Conservation (phyloP, 2,113 vertebrate genomes). For the Thunnus thynnus region DNA sequence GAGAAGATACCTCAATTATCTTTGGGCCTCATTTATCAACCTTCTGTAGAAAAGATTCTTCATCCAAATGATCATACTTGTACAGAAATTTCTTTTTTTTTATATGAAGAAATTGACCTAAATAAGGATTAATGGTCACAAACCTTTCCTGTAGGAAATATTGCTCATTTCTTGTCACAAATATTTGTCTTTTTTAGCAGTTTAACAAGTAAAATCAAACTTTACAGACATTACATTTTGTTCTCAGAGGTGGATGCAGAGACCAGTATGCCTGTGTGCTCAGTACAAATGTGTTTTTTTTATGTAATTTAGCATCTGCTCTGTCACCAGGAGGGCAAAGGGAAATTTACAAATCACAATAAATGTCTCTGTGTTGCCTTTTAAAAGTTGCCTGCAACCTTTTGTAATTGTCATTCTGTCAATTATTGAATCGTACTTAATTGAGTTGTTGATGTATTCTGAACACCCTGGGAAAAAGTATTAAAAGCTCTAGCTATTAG, state of each 20-base stretch:
- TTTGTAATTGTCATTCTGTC: slow-evolving; percentile 21
- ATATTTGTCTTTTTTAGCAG: not conserved
- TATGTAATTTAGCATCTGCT: slow-evolving; percentile 5
- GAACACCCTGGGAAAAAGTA: not conserved
- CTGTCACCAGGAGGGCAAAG: not conserved
- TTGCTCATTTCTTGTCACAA: not conserved
- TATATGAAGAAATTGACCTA: not conserved
- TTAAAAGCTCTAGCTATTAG: not conserved
- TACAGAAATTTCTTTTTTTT: slow-evolving; percentile 5
- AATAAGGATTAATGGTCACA: not conserved
- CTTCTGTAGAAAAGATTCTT: not conserved
- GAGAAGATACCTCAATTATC: not conserved
- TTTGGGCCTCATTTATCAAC: not conserved
- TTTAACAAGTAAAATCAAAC: not conserved
- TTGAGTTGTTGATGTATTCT: not conserved
- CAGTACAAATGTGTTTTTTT: not conserved
- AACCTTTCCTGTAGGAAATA: not conserved
- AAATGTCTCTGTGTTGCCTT: slow-evolving; percentile 2
- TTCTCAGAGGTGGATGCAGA: not conserved
- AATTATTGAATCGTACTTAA: slow-evolving; percentile 9
- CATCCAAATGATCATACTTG: not conserved
- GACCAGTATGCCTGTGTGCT: not conserved
- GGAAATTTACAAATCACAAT: slow-evolving; percentile 20
- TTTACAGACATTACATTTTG: not conserved
- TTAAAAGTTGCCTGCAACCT: slow-evolving; percentile 13